phyloP scores from a whole-genome alignment of 1,140 invertebrate genomes.

The Trichonephila inaurata region DNA sequence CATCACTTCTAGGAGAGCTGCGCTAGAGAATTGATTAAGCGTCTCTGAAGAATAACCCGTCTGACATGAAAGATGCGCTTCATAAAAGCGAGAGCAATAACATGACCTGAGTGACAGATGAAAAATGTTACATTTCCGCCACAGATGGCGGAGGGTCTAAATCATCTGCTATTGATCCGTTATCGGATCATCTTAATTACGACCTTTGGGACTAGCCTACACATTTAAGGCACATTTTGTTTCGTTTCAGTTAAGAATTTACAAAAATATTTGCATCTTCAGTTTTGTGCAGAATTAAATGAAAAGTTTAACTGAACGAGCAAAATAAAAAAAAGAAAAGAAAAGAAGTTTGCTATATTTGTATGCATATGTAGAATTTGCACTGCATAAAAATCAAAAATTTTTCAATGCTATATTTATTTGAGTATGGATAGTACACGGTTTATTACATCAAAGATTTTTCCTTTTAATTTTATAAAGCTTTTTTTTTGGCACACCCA shows the following conservation, averaged over 20 bases:
- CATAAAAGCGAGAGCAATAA: constrained; percentile 56
- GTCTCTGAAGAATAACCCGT: constrained; percentile 15
- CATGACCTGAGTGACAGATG: constrained; percentile 55
- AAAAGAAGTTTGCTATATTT: too few relatives aligned
- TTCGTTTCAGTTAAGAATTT: neutral
- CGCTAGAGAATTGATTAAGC: constrained; percentile 18
- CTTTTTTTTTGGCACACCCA: too few relatives aligned
- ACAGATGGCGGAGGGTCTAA: constrained; percentile 63
- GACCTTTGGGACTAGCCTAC: neutral
- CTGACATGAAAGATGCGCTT: constrained; percentile 61
- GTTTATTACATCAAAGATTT: too few relatives aligned
- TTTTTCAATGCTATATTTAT: too few relatives aligned
- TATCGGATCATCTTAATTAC: constrained; percentile 34
- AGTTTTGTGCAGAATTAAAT: too few relatives aligned
- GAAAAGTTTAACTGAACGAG: too few relatives aligned
- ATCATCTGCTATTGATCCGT: constrained; percentile 49
- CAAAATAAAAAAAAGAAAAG: too few relatives aligned
- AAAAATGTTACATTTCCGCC: constrained; percentile 69
- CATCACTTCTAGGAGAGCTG: neutral
- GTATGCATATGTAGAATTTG: too few relatives aligned
- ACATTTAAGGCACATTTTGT: neutral
- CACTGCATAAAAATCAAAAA: too few relatives aligned
- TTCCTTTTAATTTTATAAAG: too few relatives aligned
- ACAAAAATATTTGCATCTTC: neutral
- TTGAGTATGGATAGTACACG: too few relatives aligned